Conservation (phyloP, 2,797 vertebrate species). For the Macrochelys suwanniensis region DNA sequence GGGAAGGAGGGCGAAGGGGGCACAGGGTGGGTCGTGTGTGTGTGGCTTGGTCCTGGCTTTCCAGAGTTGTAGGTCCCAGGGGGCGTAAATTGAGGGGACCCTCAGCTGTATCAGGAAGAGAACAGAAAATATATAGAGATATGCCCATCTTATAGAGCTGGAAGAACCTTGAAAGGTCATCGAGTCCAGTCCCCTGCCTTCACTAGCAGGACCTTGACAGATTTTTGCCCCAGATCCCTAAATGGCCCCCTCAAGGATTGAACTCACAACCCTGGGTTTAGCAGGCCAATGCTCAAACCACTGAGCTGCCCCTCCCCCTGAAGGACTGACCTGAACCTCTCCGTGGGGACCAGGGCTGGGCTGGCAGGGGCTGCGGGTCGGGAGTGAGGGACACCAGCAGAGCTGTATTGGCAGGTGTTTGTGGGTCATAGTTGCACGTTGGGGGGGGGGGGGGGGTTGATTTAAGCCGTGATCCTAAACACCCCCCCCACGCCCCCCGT, state of each 20-base stretch:
- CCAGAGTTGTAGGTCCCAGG: neutral
- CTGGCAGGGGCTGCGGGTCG: accelerated
- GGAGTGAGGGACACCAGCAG: neutral
- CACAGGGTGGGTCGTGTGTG: too few species aligned
- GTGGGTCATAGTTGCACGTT: neutral
- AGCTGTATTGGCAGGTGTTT: too few species aligned
- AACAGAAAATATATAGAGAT: neutral
- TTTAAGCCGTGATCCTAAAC: accelerated
- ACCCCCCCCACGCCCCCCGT: accelerated
- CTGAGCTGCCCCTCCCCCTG: too few species aligned
- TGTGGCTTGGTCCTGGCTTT: neutral
- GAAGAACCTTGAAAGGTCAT: too few species aligned
- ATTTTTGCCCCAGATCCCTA: too few species aligned
- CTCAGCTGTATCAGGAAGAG: neutral
- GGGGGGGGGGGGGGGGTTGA: neutral
- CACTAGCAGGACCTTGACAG: too few species aligned
- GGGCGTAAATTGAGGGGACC: accelerated
- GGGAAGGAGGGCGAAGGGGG: neutral
- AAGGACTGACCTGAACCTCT: neutral
- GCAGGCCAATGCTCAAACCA: too few species aligned
- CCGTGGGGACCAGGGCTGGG: too few species aligned
- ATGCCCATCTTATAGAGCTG: too few species aligned
- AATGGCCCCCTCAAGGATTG: too few species aligned
- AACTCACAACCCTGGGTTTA: too few species aligned
- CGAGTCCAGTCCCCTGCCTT: too few species aligned